Percentiles rank a stretch among this genome's conserved stretches.
These are phyloP conservation scores for Macropus fuliginosus DNA, from an alignment of 2,797 vertebrate genomes.

Conservation along the genomic window DNA sequence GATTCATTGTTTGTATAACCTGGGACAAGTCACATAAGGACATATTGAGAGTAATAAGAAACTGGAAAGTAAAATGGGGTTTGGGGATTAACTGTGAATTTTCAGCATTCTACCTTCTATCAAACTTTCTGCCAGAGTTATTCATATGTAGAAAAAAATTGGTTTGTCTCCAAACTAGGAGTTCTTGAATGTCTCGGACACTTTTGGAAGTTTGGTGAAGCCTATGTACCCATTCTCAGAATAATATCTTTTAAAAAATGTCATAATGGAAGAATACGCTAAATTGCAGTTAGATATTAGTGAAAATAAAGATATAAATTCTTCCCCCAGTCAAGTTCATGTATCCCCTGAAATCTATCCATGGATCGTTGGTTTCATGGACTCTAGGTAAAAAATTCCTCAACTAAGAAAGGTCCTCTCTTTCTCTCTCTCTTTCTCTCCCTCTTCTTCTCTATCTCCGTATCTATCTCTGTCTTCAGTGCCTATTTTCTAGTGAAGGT, in stretches of 20 bases:
- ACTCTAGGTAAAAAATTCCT: background rate
- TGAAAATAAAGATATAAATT: background rate
- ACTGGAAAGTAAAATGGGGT: constrained; percentile 24
- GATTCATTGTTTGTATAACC: constrained; percentile 23
- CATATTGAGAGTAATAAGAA: constrained; percentile 18
- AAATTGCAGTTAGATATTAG: background rate
- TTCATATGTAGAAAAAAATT: background rate
- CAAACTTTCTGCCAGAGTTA: constrained; percentile 27
- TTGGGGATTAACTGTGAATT: constrained; percentile 44
- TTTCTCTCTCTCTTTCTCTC: accelerated
- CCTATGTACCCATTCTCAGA: background rate
- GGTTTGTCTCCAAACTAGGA: constrained; percentile 1
- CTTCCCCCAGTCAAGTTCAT: background rate
- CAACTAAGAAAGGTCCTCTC: background rate
- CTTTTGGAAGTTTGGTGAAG: background rate
- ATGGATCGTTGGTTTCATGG: background rate
- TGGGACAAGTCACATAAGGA: background rate
- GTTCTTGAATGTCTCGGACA: background rate
- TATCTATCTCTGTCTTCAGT: background rate
- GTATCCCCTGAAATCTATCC: background rate
- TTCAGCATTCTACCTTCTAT: background rate
- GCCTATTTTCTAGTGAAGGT: background rate
- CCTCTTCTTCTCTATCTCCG: no score
- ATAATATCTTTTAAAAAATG: background rate
- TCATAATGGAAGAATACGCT: background rate